A percentile compares a stretch with the other conserved stretches of the same genome.
Evolutionary conservation across 2,888 invertebrate species (phyloP).

Genomic region (Amorpha juglandis): DNA sequence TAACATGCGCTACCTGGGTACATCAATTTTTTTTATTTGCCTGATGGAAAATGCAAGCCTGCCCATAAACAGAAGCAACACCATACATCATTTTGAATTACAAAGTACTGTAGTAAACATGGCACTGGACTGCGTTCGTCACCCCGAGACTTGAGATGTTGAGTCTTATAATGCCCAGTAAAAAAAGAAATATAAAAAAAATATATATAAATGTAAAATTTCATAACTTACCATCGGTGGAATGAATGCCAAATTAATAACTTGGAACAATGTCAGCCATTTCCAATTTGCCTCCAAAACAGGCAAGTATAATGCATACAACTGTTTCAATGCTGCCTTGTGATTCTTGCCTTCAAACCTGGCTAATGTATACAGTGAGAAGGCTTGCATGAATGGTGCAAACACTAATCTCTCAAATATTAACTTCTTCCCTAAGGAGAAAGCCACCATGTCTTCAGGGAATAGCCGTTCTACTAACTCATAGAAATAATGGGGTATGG

Average conservation of each 20-base stretch:
- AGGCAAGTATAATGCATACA: slow-evolving; percentile 86
- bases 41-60: no score
- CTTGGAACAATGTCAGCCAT: slow-evolving; percentile 89
- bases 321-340: slow-evolving; percentile 85
- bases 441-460: slow-evolving; percentile 83
- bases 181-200: no score
- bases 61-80: no score
- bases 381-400: slow-evolving; percentile 88
- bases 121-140: no score
- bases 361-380: slow-evolving; percentile 89
- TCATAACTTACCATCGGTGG: slow-evolving; percentile 88
- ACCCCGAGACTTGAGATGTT: no score
- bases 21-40: no score
- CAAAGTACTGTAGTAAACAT: no score
- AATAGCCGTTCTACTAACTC: slow-evolving; percentile 85
- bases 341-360: slow-evolving; percentile 91
- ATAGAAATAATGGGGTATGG: slow-evolving; percentile 91
- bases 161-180: no score
- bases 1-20: no score
- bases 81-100: no score
- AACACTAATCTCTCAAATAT: slow-evolving; percentile 89
- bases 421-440: slow-evolving; percentile 85
- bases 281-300: slow-evolving; percentile 90
- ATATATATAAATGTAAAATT: neutral
- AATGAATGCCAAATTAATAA: slow-evolving; percentile 89